Evolutionary conservation across 2,113 vertebrate genomes (phyloP).

Genomic region (Telmatochromis sp.): DNA sequence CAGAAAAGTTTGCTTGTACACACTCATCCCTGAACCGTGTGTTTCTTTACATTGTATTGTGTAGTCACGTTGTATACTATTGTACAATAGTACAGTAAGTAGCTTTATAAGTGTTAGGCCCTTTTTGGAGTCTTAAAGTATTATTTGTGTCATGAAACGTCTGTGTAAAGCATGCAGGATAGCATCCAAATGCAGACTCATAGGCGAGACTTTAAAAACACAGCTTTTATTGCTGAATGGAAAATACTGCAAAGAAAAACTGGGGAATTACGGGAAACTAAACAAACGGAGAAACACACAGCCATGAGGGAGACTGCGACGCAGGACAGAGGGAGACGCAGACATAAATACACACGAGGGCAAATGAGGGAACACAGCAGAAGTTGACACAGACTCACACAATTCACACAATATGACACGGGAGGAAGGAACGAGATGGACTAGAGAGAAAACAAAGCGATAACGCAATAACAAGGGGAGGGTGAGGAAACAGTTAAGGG

Average conservation of each 20-base stretch:
- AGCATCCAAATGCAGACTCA: background rate
- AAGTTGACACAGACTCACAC: background rate
- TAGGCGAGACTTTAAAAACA: background rate
- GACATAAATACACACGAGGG: background rate
- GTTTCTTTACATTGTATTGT: background rate
- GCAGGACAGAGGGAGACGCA: background rate
- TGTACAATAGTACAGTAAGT: background rate
- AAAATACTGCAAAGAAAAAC: background rate
- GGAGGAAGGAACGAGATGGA: background rate
- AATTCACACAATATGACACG: background rate
- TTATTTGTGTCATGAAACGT: background rate
- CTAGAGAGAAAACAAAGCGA: background rate
- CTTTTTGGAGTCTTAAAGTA: background rate
- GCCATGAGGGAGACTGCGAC: accelerated
- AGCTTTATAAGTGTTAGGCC: background rate
- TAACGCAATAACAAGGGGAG: background rate
- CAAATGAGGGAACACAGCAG: background rate
- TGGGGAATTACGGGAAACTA: background rate
- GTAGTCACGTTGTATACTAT: background rate
- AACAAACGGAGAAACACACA: background rate
- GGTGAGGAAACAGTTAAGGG: background rate
- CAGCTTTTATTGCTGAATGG: background rate
- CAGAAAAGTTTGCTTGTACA: background rate
- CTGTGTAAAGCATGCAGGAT: background rate
- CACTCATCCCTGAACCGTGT: background rate